Percentiles rank a stretch among this genome's conserved stretches.
Evolutionary conservation across 23 tunicate species (phyloP).

Genomic region (Botrylloides violaceus): DNA sequence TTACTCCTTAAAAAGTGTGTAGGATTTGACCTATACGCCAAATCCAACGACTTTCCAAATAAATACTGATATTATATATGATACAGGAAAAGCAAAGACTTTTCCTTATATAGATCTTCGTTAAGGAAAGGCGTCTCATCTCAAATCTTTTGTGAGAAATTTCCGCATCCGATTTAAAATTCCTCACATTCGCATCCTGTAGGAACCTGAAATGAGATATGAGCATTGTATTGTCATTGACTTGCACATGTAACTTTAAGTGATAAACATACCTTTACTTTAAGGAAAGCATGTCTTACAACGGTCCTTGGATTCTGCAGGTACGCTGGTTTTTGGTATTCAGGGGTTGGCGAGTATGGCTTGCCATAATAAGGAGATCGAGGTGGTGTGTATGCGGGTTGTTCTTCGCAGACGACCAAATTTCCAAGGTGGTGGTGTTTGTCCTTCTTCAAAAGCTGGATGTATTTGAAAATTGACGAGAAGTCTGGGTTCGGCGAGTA

Average conservation of each 20-base stretch:
- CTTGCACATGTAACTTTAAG: too few relatives aligned
- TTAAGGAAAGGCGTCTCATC: background rate
- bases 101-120: background rate
- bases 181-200: conserved; percentile 13
- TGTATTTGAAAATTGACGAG: background rate
- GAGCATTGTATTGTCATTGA: too few relatives aligned
- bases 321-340: background rate
- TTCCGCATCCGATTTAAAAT: background rate
- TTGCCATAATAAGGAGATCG: background rate
- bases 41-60: too few relatives aligned
- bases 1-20: too few relatives aligned
- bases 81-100: background rate
- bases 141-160: background rate
- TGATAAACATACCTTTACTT: background rate
- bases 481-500: background rate
- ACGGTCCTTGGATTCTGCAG: background rate
- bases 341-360: background rate
- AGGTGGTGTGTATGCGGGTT: background rate
- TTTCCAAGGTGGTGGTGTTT: background rate
- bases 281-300: background rate
- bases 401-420: background rate
- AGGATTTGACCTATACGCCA: too few relatives aligned
- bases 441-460: background rate
- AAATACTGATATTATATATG: too few relatives aligned
- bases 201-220: conserved; percentile 10